Evolutionary conservation across 2,888 invertebrate species (phyloP).

Genomic region (Pseudanteris insignis): DNA sequence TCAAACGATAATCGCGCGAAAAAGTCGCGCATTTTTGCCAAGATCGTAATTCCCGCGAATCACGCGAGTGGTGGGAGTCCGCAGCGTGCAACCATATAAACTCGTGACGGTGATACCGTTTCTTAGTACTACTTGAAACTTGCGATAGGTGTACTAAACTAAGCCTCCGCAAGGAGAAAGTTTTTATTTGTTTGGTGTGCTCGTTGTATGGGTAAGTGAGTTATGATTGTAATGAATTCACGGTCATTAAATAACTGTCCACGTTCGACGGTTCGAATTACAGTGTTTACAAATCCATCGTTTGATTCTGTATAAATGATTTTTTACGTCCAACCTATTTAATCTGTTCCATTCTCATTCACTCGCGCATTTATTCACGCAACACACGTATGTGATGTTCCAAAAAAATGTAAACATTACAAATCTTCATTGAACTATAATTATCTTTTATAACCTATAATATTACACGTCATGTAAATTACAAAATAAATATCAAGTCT

Average conservation of each 20-base stretch:
- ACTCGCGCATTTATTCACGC: not conserved
- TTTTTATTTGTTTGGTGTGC: slow-evolving; percentile 66
- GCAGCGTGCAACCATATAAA: slow-evolving; percentile 52
- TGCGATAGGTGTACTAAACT: slow-evolving; percentile 53
- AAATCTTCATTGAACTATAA: not conserved
- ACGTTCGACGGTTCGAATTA: too few relatives aligned
- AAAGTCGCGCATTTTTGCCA: slow-evolving; percentile 22
- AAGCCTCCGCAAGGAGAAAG: slow-evolving; percentile 55
- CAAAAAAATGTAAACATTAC: slow-evolving; percentile 34
- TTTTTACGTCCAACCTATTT: too few relatives aligned
- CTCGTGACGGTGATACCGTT: slow-evolving; percentile 51
- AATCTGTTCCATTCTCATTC: too few relatives aligned
- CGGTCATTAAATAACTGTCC: too few relatives aligned
- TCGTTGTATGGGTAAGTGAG: slow-evolving; percentile 65
- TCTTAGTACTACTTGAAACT: slow-evolving; percentile 61
- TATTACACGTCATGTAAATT: not conserved
- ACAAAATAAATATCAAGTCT: too few relatives aligned
- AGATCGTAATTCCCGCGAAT: slow-evolving; percentile 34
- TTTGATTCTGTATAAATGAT: too few relatives aligned
- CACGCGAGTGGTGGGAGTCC: slow-evolving; percentile 4
- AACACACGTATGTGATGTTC: slow-evolving; percentile 21
- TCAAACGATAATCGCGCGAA: slow-evolving; percentile 6
- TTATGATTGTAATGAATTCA: not conserved
- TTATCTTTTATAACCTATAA: slow-evolving; percentile 6
- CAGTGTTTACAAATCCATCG: not conserved